These are phyloP conservation scores for Crax fasciolata DNA, from an alignment of 2,797 vertebrate species.

Conservation along the genomic window DNA sequence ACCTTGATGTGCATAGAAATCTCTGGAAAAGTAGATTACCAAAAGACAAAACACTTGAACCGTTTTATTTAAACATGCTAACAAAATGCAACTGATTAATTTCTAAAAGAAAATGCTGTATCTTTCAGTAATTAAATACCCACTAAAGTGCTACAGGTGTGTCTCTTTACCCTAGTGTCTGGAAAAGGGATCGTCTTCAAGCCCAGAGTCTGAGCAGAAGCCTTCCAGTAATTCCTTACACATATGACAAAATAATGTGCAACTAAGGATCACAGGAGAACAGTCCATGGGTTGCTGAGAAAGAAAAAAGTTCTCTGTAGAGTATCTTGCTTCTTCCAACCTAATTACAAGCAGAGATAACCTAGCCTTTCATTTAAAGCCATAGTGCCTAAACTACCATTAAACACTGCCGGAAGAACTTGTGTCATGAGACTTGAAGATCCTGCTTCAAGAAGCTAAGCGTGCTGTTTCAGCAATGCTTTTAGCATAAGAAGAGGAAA, in stretches of 20 bases:
- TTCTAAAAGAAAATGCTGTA: not conserved
- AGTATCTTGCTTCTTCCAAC: not conserved
- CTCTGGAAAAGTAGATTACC: not conserved
- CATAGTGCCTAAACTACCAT: accelerated
- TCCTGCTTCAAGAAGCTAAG: accelerated
- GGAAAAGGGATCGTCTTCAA: not conserved
- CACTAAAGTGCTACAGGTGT: not conserved
- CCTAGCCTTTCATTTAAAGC: not conserved
- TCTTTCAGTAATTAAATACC: not conserved
- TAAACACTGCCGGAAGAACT: not conserved
- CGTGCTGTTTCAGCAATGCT: not conserved
- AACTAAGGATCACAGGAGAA: not conserved
- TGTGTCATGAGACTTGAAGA: not conserved
- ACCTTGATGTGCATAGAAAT: not conserved
- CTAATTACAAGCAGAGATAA: not conserved
- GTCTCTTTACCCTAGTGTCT: not conserved
- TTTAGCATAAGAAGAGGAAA: not conserved
- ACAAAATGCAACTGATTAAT: not conserved
- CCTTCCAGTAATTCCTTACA: not conserved
- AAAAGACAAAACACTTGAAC: not conserved
- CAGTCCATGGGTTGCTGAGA: not conserved
- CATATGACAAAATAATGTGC: not conserved
- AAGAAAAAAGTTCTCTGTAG: not conserved
- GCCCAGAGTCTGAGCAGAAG: not conserved
- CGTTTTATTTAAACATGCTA: not conserved